Conservation (phyloP, 2,113 vertebrate genomes). For the Potamarius usumacintae region DNA sequence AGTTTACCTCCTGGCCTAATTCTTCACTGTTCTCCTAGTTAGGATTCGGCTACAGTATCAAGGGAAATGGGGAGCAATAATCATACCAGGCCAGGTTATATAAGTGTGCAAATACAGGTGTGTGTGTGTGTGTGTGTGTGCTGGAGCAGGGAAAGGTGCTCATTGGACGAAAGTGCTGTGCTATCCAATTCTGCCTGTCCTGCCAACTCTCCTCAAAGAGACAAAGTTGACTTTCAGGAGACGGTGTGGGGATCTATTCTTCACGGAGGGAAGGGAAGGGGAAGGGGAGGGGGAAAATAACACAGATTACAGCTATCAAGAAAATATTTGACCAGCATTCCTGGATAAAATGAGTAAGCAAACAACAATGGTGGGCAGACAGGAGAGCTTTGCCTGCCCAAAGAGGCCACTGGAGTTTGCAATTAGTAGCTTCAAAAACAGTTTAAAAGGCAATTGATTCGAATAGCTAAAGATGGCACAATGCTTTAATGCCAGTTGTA, state of each 20-base stretch:
- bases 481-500: not conserved
- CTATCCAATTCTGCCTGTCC: constrained; percentile 41
- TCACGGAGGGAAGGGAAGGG: not conserved
- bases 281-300: not conserved
- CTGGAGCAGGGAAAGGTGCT: constrained; percentile 22
- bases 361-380: not conserved
- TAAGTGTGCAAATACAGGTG: constrained; percentile 2
- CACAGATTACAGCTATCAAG: constrained; percentile 36
- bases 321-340: constrained; percentile 38
- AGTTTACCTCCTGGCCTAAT: constrained; percentile 5
- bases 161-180: constrained; percentile 22
- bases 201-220: constrained; percentile 48
- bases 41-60: constrained; percentile 2
- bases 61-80: not conserved
- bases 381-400: not conserved
- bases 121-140: constrained; percentile 13
- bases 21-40: not conserved
- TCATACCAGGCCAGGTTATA: constrained; percentile 25
- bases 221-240: constrained; percentile 54
- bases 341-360: constrained; percentile 32
- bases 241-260: constrained; percentile 47
- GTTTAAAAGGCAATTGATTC: not conserved
- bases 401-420: not conserved
- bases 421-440: not conserved
- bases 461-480: not conserved